Base-by-base conservation (phyloP, 2,113 vertebrate species). In the Elephas maximus region DNA sequence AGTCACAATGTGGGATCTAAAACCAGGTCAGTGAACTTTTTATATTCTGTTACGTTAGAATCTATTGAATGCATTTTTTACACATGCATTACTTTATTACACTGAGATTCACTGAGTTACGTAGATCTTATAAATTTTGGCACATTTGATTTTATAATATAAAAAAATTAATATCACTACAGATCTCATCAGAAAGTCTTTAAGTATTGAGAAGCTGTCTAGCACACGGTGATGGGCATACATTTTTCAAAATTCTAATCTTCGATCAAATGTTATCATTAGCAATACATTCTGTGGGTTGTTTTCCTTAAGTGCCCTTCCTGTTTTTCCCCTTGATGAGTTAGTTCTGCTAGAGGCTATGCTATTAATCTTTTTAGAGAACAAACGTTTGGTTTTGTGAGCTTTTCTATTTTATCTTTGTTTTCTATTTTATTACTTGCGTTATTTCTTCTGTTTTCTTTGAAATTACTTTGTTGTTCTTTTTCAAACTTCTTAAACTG, bases 181-280 rank as follows among this genome's bases (percentile, higher is more conserved):
- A 65, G 51, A 37, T 65, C 26, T 41, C 44, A 44, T 87, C 33
- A 62, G n/a, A 78, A 73, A 69, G 20, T 48, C 9, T 76, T 17
- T 65, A 77, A 48, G 8, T 88, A 23, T 9, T 48, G 15, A 8
- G 12, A 83, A 77, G 17, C 45, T 81, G 6, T 44, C 30, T 48
- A 82, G 33, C 2, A 12, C 15, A 15, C 30, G 51, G 30, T 71
- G 9, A 77, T 82, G 20, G 28, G 23, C 45, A n/a, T 2, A 7
- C 44, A 23, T 69, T 93, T 93, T 76, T 87, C 65, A 82, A 85
- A 93, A 62, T 90, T 82, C 26, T 62, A 6, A 76, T 81, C 69
- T 87, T 62, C 77, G 41, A 81, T 93, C 51, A 87, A 48, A 33
- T 71, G 45, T 45, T 63, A 15, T 87, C 23, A 71, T 21, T 62